Base-by-base conservation (phyloP, 2,888 invertebrate species). In the Marasmarcha lunaedactyla region DNA sequence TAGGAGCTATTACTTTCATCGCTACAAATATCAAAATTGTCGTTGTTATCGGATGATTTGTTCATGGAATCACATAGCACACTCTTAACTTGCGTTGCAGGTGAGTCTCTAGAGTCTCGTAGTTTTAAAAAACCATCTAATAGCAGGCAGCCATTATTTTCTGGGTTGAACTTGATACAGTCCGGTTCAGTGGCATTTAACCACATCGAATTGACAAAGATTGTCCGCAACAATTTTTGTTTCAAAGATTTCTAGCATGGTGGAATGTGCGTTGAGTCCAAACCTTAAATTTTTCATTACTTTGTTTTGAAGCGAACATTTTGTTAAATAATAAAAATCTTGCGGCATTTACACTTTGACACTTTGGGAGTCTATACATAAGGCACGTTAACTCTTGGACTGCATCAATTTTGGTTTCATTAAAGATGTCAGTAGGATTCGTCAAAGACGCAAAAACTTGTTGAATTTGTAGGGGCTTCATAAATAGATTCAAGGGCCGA, bases 401-500 rank as follows among this genome's bases (percentile, higher is more conserved):
- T n/a, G n/a, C n/a, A n/a, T n/a, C n/a, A n/a, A n/a, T n/a, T n/a
- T n/a, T n/a, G n/a, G n/a, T n/a, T n/a, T n/a, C 40, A 37, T 25
- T 9, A 25, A 25, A 9, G 9, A 25, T 25, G 9, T 25, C 25
- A 5, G 5, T 9, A 5, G 25, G 25, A 25, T 25, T 25, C 6
- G 6, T 25, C 9, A 25, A 25, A 6, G 25, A 25, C 9, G n/a
- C n/a, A n/a, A n/a, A n/a, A n/a, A n/a, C n/a, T n/a, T n/a, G n/a
- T n/a, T n/a, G n/a, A n/a, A n/a, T 52, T 15, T 35, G 45, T 36
- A 46, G 46, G 47, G 51, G 54, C 52, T 55, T 14, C 43, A 5
- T 6, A 51, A 57, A 49, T 43, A 50, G 12, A 45, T 54, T 45
- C 43, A 51, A 58, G 33, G 57, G 53, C 33, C 33, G 39, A 10